Percentiles rank a stretch among this genome's conserved stretches.
phyloP scores from a whole-genome alignment of 1,140 invertebrate genomes.

The Forficula auricularia region DNA sequence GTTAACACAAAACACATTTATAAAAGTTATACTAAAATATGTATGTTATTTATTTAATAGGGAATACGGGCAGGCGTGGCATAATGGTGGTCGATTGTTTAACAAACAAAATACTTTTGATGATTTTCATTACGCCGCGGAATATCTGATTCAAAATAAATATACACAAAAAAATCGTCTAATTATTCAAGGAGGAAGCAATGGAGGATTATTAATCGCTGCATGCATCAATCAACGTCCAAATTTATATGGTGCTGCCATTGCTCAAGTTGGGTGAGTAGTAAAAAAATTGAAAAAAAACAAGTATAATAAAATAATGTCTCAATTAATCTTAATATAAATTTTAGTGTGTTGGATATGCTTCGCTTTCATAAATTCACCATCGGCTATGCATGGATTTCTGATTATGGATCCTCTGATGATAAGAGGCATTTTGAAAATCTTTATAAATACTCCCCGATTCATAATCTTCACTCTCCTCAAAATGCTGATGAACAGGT shows the following conservation, averaged over 20 bases:
- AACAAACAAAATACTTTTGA: constrained; percentile 98
- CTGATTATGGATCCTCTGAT: constrained; percentile 88
- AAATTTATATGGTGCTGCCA: constrained; percentile 78
- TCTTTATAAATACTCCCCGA: constrained; percentile 80
- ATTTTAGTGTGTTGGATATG: constrained; percentile 93
- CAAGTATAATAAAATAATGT: constrained; percentile 8
- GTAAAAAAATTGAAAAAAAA: too few species aligned
- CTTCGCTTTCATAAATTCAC: constrained; percentile 96
- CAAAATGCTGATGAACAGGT: constrained; percentile 25
- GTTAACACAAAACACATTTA: constrained; percentile 2
- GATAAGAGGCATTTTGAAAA: constrained; percentile 75
- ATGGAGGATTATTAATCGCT: constrained; percentile 86
- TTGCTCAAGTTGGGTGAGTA: constrained; percentile 78
- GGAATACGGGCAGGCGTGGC: constrained; percentile 96
- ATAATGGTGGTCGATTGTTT: constrained; percentile 72
- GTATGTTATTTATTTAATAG: constrained; percentile 35
- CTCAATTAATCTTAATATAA: constrained; percentile 20
- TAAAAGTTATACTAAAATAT: constrained; percentile 10
- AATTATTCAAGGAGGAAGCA: constrained; percentile 84
- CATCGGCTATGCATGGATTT: constrained; percentile 89
- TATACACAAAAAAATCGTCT: constrained; percentile 65
- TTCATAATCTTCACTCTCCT: constrained; percentile 77
- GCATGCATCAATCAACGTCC: constrained; percentile 89
- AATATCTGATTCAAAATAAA: constrained; percentile 68
- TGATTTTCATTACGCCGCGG: constrained; percentile 85